Base-by-base conservation (phyloP, 2,888 invertebrate genomes). In the Mylabris sibirica region DNA sequence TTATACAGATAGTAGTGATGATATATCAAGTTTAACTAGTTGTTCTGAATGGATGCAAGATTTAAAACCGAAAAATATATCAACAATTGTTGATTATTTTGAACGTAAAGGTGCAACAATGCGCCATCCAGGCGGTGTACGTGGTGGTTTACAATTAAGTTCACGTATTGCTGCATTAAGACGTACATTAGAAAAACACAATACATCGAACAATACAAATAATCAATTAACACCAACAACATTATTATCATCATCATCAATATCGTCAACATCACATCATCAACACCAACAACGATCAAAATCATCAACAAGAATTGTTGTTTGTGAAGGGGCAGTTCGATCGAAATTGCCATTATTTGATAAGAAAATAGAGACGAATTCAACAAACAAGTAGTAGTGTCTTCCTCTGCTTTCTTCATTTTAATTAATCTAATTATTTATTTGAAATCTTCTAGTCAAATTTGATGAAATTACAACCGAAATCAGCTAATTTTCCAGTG, bases 61-160 rank as follows among this genome's bases (percentile, higher is more conserved):
- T 89, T 90, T 74, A 88, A 91, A 74, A 90, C 84, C 85, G 30
- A 68, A 66, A 59, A 84, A 92, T 82, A 95, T 95, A 75, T 91
- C 93, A 62, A 91, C 91, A 80, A 95, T 95, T 76, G 95, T 96
- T 34, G 95, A 95, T 79, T 95, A 95, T 84, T 95, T 96, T 84
- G 95, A 96, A 85, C 87, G 93, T 61, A 92, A 94, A 82, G 90
- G 91, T 63, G 89, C 88, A 30, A 87, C 86, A 72, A 86, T 89
- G 78, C 84, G 87, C 74, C 87, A 88, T 79, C 81, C 87, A 1
- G 84, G 85, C 11, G 83, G 83, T 41, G 84, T 84, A 41, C 81
- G 85, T 63, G 81, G 83, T 11, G 80, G 83, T 3, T 76, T 82
- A 72, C 83, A 83, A 68, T 75, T 84, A 9, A 83, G 81, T 74